Conservation (phyloP, 2,797 vertebrate species). For the Pempheris klunzingeri region DNA sequence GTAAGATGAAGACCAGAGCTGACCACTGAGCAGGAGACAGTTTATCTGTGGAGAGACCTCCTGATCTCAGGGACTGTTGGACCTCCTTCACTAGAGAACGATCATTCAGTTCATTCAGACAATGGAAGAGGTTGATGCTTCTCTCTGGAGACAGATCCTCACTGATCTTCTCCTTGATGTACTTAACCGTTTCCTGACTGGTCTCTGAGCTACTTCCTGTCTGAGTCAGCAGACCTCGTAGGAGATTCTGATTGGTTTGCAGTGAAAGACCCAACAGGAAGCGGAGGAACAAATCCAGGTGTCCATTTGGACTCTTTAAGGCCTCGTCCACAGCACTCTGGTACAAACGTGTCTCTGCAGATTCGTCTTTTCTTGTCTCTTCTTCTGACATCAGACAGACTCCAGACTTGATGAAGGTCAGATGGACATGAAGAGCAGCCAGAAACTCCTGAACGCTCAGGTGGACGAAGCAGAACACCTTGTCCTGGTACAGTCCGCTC, state of each 20-base stretch:
- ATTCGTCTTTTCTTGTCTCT: background rate
- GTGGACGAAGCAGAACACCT: background rate
- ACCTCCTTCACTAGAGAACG: too few relatives aligned
- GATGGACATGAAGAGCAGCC: constrained; percentile 4
- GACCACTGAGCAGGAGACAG: too few relatives aligned
- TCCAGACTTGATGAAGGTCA: background rate
- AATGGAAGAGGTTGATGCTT: background rate
- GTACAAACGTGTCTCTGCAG: background rate
- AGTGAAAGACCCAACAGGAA: too few relatives aligned
- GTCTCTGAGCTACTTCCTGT: background rate
- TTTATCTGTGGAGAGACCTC: too few relatives aligned
- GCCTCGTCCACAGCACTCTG: background rate
- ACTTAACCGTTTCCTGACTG: background rate
- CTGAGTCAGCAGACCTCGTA: background rate
- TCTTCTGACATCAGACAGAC: background rate
- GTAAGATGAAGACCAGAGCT: too few relatives aligned
- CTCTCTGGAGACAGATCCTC: too few relatives aligned
- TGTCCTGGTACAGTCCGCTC: too few relatives aligned
- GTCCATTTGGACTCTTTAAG: constrained; percentile 1
- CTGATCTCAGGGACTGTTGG: too few relatives aligned
- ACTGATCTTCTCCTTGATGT: background rate
- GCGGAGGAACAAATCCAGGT: background rate
- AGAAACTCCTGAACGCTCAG: constrained; percentile 1
- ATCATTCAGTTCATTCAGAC: too few relatives aligned
- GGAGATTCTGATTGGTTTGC: too few relatives aligned